Percentiles rank a stretch among this genome's conserved stretches.
These are phyloP conservation scores for Andricus curvator DNA, from an alignment of 2,888 invertebrate genomes.

Conservation along the genomic window DNA sequence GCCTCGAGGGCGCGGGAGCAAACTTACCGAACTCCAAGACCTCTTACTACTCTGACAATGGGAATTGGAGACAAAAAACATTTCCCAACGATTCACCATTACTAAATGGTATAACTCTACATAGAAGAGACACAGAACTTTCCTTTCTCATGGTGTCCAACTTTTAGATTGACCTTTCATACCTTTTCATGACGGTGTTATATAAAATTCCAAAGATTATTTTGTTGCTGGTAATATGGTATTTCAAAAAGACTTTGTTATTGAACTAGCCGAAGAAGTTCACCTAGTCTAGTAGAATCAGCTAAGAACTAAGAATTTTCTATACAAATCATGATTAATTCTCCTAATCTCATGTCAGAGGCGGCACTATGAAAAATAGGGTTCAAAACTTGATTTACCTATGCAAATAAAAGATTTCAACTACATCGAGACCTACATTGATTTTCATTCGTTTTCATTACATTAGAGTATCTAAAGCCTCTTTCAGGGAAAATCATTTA, in stretches of 20 bases:
- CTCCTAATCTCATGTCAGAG: no score
- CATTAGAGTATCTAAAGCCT: no score
- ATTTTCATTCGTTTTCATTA: no score
- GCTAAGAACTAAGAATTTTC: no score
- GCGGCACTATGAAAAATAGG: no score
- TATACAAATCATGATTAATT: no score
- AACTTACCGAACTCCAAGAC: slow-evolving; percentile 9
- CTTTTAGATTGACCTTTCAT: slow-evolving; percentile 22
- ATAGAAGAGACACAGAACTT: slow-evolving; percentile 4
- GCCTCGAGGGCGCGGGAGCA: slow-evolving; percentile 27
- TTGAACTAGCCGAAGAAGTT: background rate
- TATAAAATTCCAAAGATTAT: background rate
- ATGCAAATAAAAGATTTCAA: no score
- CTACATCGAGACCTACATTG: no score
- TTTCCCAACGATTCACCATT: slow-evolving; percentile 22
- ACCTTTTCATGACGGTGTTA: background rate
- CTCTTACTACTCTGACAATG: slow-evolving; percentile 22
- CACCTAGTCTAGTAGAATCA: no score
- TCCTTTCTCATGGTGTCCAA: slow-evolving; percentile 36
- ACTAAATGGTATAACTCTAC: slow-evolving; percentile 2
- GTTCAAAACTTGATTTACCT: no score
- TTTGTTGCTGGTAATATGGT: background rate
- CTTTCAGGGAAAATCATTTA: no score
- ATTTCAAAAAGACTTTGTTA: background rate
- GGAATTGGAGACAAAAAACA: slow-evolving; percentile 32